phyloP scores from a whole-genome alignment of 2,113 vertebrate genomes.

The Phylloscopus trochilus region DNA sequence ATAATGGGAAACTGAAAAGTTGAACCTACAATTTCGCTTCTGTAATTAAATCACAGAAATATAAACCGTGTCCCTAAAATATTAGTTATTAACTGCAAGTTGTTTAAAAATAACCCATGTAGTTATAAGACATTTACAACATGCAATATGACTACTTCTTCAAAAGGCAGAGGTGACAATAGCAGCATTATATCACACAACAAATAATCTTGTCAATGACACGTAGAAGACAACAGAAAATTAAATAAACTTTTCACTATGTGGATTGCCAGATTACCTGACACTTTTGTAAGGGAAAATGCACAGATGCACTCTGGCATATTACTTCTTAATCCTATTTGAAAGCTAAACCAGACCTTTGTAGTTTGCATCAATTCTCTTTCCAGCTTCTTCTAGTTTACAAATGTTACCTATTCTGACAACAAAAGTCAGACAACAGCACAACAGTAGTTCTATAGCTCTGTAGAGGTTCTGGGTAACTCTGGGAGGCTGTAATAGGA shows the following conservation, averaged over 20 bases:
- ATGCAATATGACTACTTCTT: background rate
- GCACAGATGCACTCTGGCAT: background rate
- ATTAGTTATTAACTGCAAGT: background rate
- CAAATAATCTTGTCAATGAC: background rate
- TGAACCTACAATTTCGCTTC: background rate
- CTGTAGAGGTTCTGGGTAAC: background rate
- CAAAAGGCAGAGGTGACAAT: background rate
- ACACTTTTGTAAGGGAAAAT: background rate
- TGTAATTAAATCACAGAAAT: background rate
- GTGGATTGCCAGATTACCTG: background rate
- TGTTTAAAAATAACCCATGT: background rate
- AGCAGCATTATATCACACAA: background rate
- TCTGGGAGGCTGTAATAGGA: background rate
- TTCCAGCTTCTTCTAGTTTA: background rate
- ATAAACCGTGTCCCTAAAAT: background rate
- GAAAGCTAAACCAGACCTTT: background rate
- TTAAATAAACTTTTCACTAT: background rate
- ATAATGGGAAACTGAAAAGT: background rate
- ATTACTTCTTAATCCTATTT: background rate
- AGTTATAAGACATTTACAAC: background rate
- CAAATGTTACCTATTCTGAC: background rate
- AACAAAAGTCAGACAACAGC: background rate
- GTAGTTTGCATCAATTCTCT: background rate
- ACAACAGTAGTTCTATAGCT: background rate
- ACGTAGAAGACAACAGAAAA: background rate